Evolutionary conservation across 2,113 vertebrate genomes (phyloP).

Genomic region (Austrofundulus limnaeus): DNA sequence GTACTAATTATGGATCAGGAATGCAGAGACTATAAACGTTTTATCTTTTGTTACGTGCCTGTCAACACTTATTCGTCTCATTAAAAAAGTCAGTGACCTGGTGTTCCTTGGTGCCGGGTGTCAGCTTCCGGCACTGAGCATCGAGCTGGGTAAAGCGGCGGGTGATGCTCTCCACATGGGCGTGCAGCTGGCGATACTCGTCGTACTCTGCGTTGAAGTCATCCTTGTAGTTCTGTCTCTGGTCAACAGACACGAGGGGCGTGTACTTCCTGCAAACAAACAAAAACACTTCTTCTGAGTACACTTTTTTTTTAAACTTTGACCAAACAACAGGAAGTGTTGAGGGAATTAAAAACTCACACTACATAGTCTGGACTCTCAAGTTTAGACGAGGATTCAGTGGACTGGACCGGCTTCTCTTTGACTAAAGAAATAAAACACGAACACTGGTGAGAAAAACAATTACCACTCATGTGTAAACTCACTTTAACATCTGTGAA

Average conservation of each 20-base stretch:
- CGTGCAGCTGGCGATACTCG: constrained; percentile 86
- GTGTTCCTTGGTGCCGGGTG: constrained; percentile 85
- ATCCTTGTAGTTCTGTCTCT: constrained; percentile 87
- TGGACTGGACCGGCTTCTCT: constrained; percentile 75
- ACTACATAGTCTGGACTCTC: constrained; percentile 83
- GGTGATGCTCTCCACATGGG: constrained; percentile 81
- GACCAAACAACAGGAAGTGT: too few relatives aligned
- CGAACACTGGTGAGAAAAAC: too few relatives aligned
- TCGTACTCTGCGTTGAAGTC: constrained; percentile 92
- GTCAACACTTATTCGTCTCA: too few relatives aligned
- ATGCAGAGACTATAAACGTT: neutral
- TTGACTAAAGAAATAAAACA: constrained; percentile 70
- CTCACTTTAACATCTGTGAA: too few relatives aligned
- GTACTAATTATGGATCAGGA: neutral
- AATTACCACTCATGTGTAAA: too few relatives aligned
- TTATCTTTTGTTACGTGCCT: too few relatives aligned
- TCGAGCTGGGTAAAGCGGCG: constrained; percentile 84
- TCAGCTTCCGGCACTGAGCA: constrained; percentile 78
- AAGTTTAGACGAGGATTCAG: constrained; percentile 76
- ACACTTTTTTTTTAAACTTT: neutral
- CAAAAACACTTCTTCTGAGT: neutral
- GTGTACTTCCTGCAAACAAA: constrained; percentile 83
- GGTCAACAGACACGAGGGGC: constrained; percentile 82
- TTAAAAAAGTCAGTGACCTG: constrained; percentile 74
- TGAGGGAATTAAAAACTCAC: constrained; percentile 76